Conservation (phyloP, 2,888 invertebrate species). For the Pecten maximus region DNA sequence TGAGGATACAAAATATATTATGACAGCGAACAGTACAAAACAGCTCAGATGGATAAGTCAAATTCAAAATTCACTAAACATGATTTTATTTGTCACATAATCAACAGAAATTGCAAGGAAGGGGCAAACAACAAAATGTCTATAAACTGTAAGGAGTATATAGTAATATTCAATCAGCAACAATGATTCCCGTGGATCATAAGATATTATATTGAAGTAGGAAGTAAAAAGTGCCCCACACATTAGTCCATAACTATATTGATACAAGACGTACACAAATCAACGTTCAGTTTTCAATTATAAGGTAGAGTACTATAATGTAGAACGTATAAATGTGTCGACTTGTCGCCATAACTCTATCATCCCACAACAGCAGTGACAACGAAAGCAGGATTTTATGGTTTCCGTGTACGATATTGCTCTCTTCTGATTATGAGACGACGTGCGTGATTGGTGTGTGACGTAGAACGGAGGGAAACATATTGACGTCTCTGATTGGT, state of each 20-base stretch:
- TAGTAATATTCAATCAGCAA: too few relatives aligned
- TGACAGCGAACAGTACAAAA: too few relatives aligned
- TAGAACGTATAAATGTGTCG: not conserved
- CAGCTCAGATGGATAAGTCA: too few relatives aligned
- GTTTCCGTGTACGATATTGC: constrained; percentile 14
- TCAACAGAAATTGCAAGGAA: too few relatives aligned
- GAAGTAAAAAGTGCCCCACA: too few relatives aligned
- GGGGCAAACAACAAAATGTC: too few relatives aligned
- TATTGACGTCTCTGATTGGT: not conserved
- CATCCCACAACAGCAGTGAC: not conserved
- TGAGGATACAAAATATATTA: too few relatives aligned
- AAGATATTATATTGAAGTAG: too few relatives aligned
- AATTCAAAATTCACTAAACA: too few relatives aligned
- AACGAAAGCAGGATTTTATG: not conserved
- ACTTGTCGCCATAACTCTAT: not conserved
- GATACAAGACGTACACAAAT: not conserved
- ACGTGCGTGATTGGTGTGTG: not conserved
- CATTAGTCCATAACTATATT: not conserved
- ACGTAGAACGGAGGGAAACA: not conserved
- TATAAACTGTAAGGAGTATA: too few relatives aligned
- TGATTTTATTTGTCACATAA: too few relatives aligned
- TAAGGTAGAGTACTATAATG: not conserved
- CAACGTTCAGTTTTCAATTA: constrained; percentile 7
- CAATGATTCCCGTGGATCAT: too few relatives aligned
- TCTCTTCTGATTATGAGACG: not conserved